phyloP scores from a whole-genome alignment of 2,113 vertebrate genomes.

The Smithornis capensis region DNA sequence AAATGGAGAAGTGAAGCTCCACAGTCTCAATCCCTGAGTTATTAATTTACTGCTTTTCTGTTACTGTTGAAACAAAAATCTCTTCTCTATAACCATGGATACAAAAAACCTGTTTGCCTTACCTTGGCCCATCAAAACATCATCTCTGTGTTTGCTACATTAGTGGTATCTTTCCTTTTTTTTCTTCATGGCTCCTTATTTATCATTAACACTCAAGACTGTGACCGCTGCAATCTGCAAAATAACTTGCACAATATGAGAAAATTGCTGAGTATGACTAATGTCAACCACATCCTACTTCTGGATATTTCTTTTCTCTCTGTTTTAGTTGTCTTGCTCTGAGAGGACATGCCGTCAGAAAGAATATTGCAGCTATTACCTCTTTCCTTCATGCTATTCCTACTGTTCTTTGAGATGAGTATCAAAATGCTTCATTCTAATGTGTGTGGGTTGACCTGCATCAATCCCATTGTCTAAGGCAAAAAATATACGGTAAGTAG shows the following conservation, averaged over 20 bases:
- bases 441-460: neutral
- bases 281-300: neutral
- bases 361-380: neutral
- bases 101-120: neutral
- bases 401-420: neutral
- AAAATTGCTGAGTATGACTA: neutral
- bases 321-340: neutral
- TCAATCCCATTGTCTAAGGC: neutral
- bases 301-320: neutral
- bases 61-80: neutral
- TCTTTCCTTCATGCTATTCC: neutral
- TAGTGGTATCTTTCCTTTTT: neutral
- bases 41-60: neutral
- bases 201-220: rapidly evolving
- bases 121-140: neutral
- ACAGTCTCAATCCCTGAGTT: neutral
- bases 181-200: neutral
- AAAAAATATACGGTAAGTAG: neutral
- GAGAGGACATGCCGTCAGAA: neutral
- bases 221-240: neutral
- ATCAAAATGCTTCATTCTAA: neutral
- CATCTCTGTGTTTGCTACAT: neutral
- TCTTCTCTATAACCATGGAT: neutral
- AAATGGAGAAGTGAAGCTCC: rapidly evolving
- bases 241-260: neutral